phyloP scores from a whole-genome alignment of 2,113 vertebrate genomes.

The Lepus americanus region DNA sequence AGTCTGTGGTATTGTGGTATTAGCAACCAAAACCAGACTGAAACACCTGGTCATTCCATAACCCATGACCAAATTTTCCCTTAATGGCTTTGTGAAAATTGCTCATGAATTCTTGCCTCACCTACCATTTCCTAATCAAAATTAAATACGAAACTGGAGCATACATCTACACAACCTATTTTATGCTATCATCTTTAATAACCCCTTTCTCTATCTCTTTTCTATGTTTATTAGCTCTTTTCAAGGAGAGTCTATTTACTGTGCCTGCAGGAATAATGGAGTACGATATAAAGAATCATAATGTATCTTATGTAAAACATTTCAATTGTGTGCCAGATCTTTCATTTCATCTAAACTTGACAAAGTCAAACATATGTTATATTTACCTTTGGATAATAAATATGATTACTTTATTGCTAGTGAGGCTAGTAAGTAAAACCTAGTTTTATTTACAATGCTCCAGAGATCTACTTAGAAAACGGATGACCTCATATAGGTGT shows the following conservation, averaged over 20 bases:
- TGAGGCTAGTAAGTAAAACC: conserved; percentile 52
- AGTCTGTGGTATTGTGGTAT: not conserved
- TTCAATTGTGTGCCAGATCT: conserved; percentile 17
- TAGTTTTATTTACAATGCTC: conserved; percentile 52
- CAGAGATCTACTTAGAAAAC: conserved; percentile 50
- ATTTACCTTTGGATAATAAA: conserved; percentile 65
- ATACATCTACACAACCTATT: not conserved
- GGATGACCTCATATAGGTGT: conserved; percentile 68
- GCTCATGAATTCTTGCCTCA: not conserved
- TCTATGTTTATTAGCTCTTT: not conserved
- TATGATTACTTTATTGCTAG: conserved; percentile 61
- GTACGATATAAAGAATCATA: not conserved
- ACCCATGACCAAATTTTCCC: not conserved
- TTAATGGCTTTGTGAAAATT: not conserved
- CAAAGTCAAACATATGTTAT: conserved; percentile 36
- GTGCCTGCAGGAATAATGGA: not conserved
- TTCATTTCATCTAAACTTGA: conserved; percentile 41
- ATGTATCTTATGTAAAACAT: not conserved
- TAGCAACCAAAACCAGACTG: not conserved
- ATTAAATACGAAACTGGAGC: not conserved
- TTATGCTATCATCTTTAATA: not conserved
- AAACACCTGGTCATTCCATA: not conserved
- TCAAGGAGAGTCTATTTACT: conserved; percentile 19
- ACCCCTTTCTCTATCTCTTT: rapidly evolving
- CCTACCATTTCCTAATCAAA: conserved; percentile 31